Base-by-base conservation (phyloP, 2,113 vertebrate genomes). In the Corythaeola cristata region DNA sequence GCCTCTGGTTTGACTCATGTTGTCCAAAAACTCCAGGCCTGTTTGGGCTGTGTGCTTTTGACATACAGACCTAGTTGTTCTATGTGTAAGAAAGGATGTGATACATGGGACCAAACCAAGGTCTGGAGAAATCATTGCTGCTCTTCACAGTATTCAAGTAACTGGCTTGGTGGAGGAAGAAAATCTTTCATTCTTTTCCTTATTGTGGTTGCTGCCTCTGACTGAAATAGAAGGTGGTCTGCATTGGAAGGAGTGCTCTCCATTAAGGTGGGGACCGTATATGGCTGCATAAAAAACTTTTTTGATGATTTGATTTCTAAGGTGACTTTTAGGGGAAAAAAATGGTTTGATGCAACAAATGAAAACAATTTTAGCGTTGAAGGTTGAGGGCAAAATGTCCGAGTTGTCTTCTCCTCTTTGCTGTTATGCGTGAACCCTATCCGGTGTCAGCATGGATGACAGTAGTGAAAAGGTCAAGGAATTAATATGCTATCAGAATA, bases 401-500 rank as follows among this genome's bases (percentile, higher is more conserved):
- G 74, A 66, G 55, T 72, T 2, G 1, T 73, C 33, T 59, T 62
- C 21, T 89, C 22, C 11, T 64, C 12, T 82, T 79, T 68, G 52
- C 69, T 72, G 9, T 89, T 92, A 41, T 12, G 22, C 24, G 4
- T 87, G 50, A 80, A 20, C 32, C 50, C 68, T 69, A 4, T 69
- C n/a, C 47, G 22, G 27, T 85, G n/a, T 82, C 73, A 64, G 55
- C 44, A 28, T 1, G 9, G 58, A 62, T 79, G 49, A 66, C 58
- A 64, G 76, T n/a, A 81, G 50, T 85, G 88, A 87, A 91, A 97
- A 97, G 80, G 92, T 86, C 91, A 87, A 68, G 74, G 58, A 69
- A 67, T 95, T 92, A 89, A 85, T 73, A 64, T 75, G 47, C 53
- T 93, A 71, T 93, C 73, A 95, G 53, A 73, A 95, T 90, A 45